phyloP scores from a whole-genome alignment of 2,797 vertebrate genomes.

The Adelosebastes latens region DNA sequence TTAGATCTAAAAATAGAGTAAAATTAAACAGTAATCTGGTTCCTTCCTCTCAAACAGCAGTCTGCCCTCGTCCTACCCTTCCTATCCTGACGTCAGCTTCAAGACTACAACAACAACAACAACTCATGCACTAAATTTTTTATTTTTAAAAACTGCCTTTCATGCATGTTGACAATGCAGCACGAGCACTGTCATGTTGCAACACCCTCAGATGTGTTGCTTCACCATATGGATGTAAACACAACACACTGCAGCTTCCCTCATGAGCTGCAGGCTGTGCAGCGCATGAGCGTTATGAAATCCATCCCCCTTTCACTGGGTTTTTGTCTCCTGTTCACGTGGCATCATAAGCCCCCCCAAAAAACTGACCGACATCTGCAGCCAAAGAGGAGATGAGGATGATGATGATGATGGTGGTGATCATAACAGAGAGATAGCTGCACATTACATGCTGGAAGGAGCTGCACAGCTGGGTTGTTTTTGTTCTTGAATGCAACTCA shows the following conservation, averaged over 20 bases:
- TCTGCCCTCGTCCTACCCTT: constrained; percentile 15
- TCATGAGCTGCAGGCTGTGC: constrained; percentile 15
- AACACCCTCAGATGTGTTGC: constrained; percentile 5
- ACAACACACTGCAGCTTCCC: constrained; percentile 45
- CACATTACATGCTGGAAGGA: not conserved
- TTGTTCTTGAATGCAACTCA: constrained; percentile 28
- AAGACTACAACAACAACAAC: constrained; percentile 13
- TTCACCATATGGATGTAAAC: constrained; percentile 38
- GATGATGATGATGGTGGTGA: not conserved
- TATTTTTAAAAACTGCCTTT: not conserved
- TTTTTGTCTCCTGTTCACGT: constrained; percentile 70
- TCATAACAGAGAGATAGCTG: not conserved
- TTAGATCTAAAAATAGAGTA: not conserved
- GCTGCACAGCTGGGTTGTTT: not conserved
- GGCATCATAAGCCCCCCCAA: constrained; percentile 38
- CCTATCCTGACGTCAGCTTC: constrained; percentile 14
- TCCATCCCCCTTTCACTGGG: constrained; percentile 40
- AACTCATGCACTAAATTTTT: not conserved
- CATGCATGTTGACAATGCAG: not conserved
- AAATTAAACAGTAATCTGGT: not conserved
- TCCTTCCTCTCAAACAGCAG: not conserved
- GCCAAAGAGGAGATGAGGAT: constrained; percentile 7
- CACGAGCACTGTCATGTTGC: not conserved
- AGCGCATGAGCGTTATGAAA: constrained; percentile 61
- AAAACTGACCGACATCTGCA: constrained; percentile 37